Conservation (phyloP, 1,140 invertebrate genomes). For the Anagrus nilaparvatae region DNA sequence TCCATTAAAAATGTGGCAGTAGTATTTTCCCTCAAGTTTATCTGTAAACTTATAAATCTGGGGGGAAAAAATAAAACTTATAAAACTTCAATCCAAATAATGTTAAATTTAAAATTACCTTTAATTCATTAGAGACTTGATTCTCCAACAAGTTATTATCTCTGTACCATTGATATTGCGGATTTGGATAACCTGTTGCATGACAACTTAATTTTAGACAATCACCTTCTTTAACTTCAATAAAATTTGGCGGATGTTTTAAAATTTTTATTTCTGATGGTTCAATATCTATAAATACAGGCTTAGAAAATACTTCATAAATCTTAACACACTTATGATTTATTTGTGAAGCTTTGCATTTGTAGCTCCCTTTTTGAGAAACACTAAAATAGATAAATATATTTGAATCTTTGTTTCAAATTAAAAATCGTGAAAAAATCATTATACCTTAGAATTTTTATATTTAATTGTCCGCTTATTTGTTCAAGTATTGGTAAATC, state of each 20-base stretch:
- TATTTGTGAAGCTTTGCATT: constrained; percentile 24
- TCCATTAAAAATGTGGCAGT: constrained; percentile 25
- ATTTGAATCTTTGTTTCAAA: neutral
- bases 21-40: constrained; percentile 29
- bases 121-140: constrained; percentile 22
- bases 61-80: constrained; percentile 12
- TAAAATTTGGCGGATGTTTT: constrained; percentile 21
- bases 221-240: constrained; percentile 24
- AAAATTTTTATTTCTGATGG: constrained; percentile 22
- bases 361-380: constrained; percentile 26
- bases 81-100: neutral
- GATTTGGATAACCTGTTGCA: constrained; percentile 24
- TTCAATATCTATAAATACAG: constrained; percentile 21
- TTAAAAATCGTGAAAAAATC: neutral
- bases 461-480: constrained; percentile 16
- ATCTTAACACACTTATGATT: constrained; percentile 15
- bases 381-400: constrained; percentile 10
- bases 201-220: constrained; percentile 22
- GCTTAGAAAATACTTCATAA: constrained; percentile 15
- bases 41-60: constrained; percentile 23
- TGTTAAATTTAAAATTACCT: constrained; percentile 16
- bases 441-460: constrained; percentile 20
- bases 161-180: constrained; percentile 31
- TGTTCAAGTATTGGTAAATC: constrained; percentile 15
- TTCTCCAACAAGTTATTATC: constrained; percentile 28